Conservation (phyloP, 2,888 invertebrate genomes). For the Drosophila heteroneura region DNA sequence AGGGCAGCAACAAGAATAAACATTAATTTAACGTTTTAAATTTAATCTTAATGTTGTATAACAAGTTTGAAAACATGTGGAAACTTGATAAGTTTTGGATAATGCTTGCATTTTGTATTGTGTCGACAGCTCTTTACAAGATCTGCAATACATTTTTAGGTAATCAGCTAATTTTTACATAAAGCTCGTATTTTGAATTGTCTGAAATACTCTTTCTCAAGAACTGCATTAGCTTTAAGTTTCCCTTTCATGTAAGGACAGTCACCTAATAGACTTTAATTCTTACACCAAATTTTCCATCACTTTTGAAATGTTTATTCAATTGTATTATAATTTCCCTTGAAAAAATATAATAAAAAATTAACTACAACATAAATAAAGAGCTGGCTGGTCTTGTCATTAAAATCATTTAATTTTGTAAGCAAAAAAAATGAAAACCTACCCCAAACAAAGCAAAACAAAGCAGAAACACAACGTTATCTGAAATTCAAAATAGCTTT, state of each 20-base stretch:
- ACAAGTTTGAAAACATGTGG: neutral
- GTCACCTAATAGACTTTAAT: neutral
- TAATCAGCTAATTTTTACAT: neutral
- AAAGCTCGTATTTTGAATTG: neutral
- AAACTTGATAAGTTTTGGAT: neutral
- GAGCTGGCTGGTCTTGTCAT: conserved; percentile 1
- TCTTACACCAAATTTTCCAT: neutral
- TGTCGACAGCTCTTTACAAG: neutral
- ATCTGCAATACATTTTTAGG: neutral
- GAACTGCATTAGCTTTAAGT: neutral
- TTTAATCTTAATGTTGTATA: neutral
- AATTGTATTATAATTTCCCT: neutral
- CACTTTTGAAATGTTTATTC: neutral
- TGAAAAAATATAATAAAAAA: neutral
- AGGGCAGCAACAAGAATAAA: neutral
- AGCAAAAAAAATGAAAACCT: conserved; percentile 33
- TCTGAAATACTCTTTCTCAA: neutral
- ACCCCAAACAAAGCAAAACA: conserved; percentile 15
- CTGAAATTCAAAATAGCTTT: conserved; percentile 5
- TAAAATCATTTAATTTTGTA: conserved; percentile 26
- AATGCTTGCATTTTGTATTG: neutral
- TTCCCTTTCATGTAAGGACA: neutral
- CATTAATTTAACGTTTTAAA: neutral
- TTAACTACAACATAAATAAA: conserved; percentile 10
- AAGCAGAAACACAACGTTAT: conserved; percentile 1